Evolutionary conservation across 2,113 vertebrate genomes (phyloP), one percentile per base, ranked within the genome.

Genomic region (Myotis lucifugus): DNA sequence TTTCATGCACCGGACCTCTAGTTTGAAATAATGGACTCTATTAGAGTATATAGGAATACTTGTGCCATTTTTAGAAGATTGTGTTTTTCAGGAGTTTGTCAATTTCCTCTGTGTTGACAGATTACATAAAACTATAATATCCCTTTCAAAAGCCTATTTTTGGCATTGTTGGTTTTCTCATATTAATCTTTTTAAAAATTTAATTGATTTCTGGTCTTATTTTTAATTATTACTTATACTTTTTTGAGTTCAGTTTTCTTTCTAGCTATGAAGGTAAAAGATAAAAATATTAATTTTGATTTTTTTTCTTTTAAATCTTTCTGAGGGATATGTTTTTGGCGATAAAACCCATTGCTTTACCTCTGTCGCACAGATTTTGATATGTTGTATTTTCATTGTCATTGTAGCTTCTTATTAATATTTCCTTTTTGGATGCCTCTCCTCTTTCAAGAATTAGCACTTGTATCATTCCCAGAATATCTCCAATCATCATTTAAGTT

Each of bases 171-270:
- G 8, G 32, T 69, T 91, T 73, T 84, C 89, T 74, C 17, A 83
- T 61, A 52, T 67, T 91, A 46, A 34, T 73, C 25, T 84, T 74
- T 74, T 59, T 9, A 56, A 76, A 70, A 27, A 34, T 48, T 50
- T 32, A 9, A 23, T 56, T 48, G 61, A 21, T 85, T 70, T 69
- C 15, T 67, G 48, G 27, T 77, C 42, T 50, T 84, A 54, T 42
- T 29, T 48, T 32, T 32, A 40, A 29, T 64, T 56, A 69, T 48
- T 69, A 14, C 27, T 77, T 77, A 14, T 40, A 13, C 25, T 77
- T 77, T 76, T 92, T 66, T 92, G 46, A 18, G 10, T 69, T 92
- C 78, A 40, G 32, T 72, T 70, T 87, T 92, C 69, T 56, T 86
- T 37, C 37, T 69, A 70, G 50, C 34, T 56, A 19, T 19, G 66